Base-by-base conservation (phyloP, 2,797 vertebrate species). In the Diplodus puntazzo region DNA sequence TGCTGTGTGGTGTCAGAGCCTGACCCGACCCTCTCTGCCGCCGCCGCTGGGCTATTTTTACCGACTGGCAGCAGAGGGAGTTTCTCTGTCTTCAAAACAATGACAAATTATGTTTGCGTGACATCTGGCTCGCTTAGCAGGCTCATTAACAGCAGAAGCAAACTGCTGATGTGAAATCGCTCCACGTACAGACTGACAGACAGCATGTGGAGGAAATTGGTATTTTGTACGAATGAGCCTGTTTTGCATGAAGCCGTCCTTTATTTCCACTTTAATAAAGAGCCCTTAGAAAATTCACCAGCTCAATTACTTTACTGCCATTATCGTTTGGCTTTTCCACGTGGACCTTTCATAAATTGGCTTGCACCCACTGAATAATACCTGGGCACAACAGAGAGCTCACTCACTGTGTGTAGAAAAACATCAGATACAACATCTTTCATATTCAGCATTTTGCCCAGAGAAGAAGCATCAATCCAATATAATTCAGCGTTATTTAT, bases 31-130 rank as follows among this genome's bases (percentile, higher is more conserved):
- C 53, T 60, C 73, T 0, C 70, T 2, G 53, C 23, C 21, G 13
- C 2, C 1, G 10, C 60, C 73, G 0, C 70, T 2, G 10, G 70
- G 84, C 61, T 86, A 77, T 86, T 81, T 81, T 76, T 76, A 69
- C 71, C 71, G 52, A 34, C 66, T 27, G 54, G 43, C 34, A 43
- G 17, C 45, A 39, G 5, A 27, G 53, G 50, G 23, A 34, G 17
- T 14, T 43, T 54, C 42, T 69, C 11, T 2, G 10, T 46, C 43
- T 23, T 11, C 59, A 43, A 0, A 73, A 69, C 46, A 27, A 64
- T 42, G 17, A 58, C 16, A 18, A 14, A 54, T 7, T 5, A 18
- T 21, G 34, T 68, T 69, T 61, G 5, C 21, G 43, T 48, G 54
- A 67, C 45, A 18, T 42, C 53, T 52, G 34, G 25, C 12, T 61